phyloP scores from a whole-genome alignment of 2,113 vertebrate species.

The Halcyon malimbica region DNA sequence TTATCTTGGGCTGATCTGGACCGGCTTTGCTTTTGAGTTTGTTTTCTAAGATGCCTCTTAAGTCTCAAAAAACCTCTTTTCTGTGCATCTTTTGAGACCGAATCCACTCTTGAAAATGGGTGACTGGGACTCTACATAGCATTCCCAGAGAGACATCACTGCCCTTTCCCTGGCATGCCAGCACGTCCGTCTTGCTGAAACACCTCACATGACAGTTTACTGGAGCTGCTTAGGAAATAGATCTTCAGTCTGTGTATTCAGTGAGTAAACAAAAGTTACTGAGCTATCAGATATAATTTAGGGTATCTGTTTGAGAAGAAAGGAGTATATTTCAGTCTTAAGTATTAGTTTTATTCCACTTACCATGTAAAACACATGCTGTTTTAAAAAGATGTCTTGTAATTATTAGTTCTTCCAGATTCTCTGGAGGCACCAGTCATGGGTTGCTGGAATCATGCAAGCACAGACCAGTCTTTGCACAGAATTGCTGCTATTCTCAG shows the following conservation, averaged over 20 bases:
- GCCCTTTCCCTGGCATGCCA: neutral
- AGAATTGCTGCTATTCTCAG: constrained; percentile 21
- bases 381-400: neutral
- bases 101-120: neutral
- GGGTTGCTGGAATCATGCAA: neutral
- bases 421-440: neutral
- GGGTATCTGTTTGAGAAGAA: neutral
- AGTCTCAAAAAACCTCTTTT: neutral
- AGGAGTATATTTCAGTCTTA: neutral
- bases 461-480: neutral
- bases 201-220: neutral
- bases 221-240: neutral
- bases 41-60: neutral
- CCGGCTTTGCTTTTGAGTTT: neutral
- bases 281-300: neutral
- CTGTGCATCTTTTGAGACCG: neutral
- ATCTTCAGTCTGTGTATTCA: neutral
- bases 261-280: neutral
- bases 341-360: neutral
- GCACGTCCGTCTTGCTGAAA: neutral
- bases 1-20: neutral
- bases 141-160: neutral
- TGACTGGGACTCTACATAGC: neutral
- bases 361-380: neutral
- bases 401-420: neutral